Conservation (phyloP, 30 jellyfish, hydroid and myxozoan genomes). For the Mastigias papua region DNA sequence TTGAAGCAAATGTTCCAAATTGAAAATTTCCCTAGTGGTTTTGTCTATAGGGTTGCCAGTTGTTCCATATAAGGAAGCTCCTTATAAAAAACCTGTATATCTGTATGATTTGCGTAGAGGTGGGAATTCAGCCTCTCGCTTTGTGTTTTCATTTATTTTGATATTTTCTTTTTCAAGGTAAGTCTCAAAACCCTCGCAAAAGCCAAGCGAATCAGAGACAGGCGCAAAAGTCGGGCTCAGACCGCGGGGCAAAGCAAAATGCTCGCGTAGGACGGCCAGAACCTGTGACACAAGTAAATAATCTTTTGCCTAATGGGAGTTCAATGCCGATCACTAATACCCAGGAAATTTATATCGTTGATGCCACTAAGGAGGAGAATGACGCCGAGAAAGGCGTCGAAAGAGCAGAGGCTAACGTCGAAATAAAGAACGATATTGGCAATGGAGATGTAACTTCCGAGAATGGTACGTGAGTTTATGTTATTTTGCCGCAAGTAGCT, state of each 20-base stretch:
- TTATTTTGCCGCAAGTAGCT: too few species aligned
- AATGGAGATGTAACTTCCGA: too few species aligned
- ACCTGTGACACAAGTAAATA: slow-evolving; percentile 1
- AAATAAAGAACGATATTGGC: neutral
- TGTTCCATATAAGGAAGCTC: too few species aligned
- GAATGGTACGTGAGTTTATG: too few species aligned
- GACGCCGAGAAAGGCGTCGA: neutral
- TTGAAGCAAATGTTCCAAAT: too few species aligned
- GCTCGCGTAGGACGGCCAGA: neutral
- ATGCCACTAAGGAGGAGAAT: slow-evolving; percentile 5
- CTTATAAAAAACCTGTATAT: too few species aligned
- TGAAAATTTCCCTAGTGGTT: too few species aligned
- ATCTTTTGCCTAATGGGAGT: neutral
- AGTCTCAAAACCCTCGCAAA: slow-evolving; percentile 3
- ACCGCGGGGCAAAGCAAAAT: slow-evolving; percentile 17
- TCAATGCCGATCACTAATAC: neutral
- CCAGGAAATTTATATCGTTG: neutral
- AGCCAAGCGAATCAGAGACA: neutral
- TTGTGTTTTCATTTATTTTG: neutral
- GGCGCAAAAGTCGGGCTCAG: neutral
- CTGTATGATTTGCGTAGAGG: too few species aligned
- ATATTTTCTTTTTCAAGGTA: neutral
- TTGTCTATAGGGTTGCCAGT: too few species aligned
- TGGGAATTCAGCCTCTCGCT: too few species aligned
- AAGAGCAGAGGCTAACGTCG: neutral